Percentiles rank a stretch among this genome's conserved stretches.
phyloP scores from a whole-genome alignment of 2,113 vertebrate genomes.

The Etheostoma cragini region DNA sequence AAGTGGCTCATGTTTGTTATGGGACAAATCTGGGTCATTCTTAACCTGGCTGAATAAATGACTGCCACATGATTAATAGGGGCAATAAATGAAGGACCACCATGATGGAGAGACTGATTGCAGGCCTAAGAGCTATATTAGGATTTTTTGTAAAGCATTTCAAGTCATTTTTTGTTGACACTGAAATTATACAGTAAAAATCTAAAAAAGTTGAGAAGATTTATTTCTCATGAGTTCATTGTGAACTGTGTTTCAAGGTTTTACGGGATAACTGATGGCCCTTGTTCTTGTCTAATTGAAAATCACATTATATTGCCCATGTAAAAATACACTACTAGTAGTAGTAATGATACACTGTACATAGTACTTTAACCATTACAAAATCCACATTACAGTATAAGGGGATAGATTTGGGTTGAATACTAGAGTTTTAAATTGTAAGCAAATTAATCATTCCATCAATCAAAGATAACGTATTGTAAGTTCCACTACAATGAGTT shows the following conservation, averaged over 20 bases:
- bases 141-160: not conserved
- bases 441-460: not conserved
- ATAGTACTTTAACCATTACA: not conserved
- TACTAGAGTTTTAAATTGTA: not conserved
- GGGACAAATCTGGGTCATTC: slow-evolving; percentile 50
- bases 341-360: too few relatives aligned
- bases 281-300: not conserved
- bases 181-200: slow-evolving; percentile 13
- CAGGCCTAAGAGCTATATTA: not conserved
- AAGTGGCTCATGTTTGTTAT: slow-evolving; percentile 59
- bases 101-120: slow-evolving; percentile 45
- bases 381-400: not conserved
- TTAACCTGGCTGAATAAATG: slow-evolving; percentile 62
- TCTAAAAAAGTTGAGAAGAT: slow-evolving; percentile 1
- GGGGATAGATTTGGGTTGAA: not conserved
- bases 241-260: slow-evolving; percentile 19
- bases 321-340: not conserved
- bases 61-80: slow-evolving; percentile 74
- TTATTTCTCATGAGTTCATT: not conserved
- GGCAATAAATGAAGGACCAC: slow-evolving; percentile 70
- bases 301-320: not conserved
- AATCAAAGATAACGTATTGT: not conserved
- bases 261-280: not conserved
- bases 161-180: slow-evolving; percentile 43
- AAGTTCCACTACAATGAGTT: not conserved